Evolutionary conservation across 2,113 vertebrate genomes (phyloP), one percentile per base, ranked within the genome.

Genomic region (Ceratotherium simum): DNA sequence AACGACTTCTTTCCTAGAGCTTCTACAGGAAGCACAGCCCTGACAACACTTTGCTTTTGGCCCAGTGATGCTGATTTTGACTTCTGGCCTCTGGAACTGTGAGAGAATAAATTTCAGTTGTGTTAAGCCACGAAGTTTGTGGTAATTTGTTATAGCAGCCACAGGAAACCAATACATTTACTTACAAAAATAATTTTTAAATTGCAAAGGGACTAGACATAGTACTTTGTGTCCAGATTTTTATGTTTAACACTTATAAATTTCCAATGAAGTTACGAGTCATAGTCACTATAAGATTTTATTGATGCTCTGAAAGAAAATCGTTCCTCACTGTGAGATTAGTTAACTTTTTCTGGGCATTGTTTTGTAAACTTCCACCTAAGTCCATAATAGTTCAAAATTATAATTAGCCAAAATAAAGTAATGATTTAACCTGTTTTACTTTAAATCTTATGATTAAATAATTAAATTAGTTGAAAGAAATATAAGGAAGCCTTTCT

Each of bases 321-420:
- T 23, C 58, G 0, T 93, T 94, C 33, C 75, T 90, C 17, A 36
- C 76, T 85, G 9, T 88, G 67, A 92, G 31, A 39, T 81, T 80
- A 80, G 20, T 89, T 83, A 81, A 85, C n/a, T 88, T 91, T 91
- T 76, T 84, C 10, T 67, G 25, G 48, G 1, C 36, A 76, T 91
- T 86, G 13, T 81, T 96, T 83, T 46, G 5, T 84, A 80, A 97
- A 64, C 29, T 91, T 90, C n/a, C 25, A 76, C 10, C 17, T 78
- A 36, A 29, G 21, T 48, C 69, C n/a, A 76, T 84, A 85, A 60
- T 73, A 31, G 46, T 95, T 93, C 25, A 91, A 82, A 93, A 93
- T 95, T 14, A 87, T 70, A 81, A 82, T 70, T 92, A 90, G 51
- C 31, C 79, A 95, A 89, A 96, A 80, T 78, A 96, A 96, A 94